Evolutionary conservation across 2,797 vertebrate species (phyloP), one percentile per base, ranked within the genome.

Genomic region (Typhlichthys eigenmanni): DNA sequence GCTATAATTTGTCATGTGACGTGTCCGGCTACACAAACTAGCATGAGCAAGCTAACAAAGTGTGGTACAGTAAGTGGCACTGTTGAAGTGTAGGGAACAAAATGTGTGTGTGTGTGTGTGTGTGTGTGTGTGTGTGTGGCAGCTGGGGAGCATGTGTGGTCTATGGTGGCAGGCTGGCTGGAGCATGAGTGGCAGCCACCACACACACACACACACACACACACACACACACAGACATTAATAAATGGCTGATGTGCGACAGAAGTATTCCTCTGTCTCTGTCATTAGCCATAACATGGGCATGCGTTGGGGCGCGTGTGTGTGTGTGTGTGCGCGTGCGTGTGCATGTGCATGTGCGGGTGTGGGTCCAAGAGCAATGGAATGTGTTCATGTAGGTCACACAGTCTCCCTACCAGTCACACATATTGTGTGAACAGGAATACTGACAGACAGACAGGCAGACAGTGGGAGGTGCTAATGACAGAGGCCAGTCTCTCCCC

Each of bases 71-170:
- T 19, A 34, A 34, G 34, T 34, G 34, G 34, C 34, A 34, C 34
- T 7, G 34, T 34, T 5, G 34, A 34, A 34, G 34, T 34, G 34
- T n/a, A n/a, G n/a, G n/a, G n/a, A n/a, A n/a, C n/a, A n/a, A n/a
- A n/a, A n/a, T n/a, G n/a, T 65, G 54, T 50, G 51, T 71, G 58
- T 54, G 57, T 58, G 51, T 56, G 75, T 59, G 76, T 60, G 19
- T 59, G 61, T 47, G 63, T 63, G 65, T 53, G 49, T 69, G 78
- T 56, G 32, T 71, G 79, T 78, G 78, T 74, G 76, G 87, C 90
- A 92, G 90, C 91, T 92, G 92, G 88, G 83, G 88, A 79, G 81
- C 91, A 92, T 85, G 91, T 92, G 92, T 90, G 86, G 87, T 88
- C 87, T 91, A 81, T 87, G 88, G 90, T 91, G 87, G 85, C 83